phyloP scores from a whole-genome alignment of 2,113 vertebrate genomes.

The Nycticebus coucang region DNA sequence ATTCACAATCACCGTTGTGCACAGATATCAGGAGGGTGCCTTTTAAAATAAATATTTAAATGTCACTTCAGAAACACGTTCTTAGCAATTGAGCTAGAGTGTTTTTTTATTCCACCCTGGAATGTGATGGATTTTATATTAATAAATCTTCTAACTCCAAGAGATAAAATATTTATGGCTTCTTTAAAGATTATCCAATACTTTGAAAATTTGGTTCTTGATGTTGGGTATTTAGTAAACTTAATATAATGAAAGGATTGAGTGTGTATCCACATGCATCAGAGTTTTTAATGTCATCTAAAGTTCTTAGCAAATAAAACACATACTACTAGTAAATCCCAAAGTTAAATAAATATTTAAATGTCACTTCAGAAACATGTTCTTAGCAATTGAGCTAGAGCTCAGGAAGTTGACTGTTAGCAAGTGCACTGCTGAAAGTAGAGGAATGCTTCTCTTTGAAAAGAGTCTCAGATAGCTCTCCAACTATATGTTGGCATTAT shows the following conservation, averaged over 20 bases:
- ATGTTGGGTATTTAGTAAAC: constrained; percentile 44
- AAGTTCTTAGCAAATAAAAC: constrained; percentile 6
- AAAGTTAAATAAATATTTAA: background rate
- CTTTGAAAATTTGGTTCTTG: background rate
- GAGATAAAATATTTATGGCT: background rate
- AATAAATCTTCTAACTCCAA: constrained; percentile 4
- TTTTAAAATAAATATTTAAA: background rate
- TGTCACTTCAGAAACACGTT: background rate
- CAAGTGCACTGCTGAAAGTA: background rate
- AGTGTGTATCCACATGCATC: background rate
- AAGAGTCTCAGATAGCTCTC: background rate
- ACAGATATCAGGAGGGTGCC: background rate
- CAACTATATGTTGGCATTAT: background rate
- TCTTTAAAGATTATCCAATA: background rate
- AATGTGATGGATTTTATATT: constrained; percentile 22
- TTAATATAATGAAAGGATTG: background rate
- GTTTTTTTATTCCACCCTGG: background rate
- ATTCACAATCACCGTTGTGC: background rate
- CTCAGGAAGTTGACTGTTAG: background rate
- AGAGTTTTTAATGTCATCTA: background rate
- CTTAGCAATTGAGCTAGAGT: background rate
- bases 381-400: background rate
- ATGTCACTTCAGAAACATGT: background rate
- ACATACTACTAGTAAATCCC: background rate
- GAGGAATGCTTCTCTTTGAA: background rate